Conservation (phyloP, 2,888 invertebrate species). For the Pollenia amentaria region DNA sequence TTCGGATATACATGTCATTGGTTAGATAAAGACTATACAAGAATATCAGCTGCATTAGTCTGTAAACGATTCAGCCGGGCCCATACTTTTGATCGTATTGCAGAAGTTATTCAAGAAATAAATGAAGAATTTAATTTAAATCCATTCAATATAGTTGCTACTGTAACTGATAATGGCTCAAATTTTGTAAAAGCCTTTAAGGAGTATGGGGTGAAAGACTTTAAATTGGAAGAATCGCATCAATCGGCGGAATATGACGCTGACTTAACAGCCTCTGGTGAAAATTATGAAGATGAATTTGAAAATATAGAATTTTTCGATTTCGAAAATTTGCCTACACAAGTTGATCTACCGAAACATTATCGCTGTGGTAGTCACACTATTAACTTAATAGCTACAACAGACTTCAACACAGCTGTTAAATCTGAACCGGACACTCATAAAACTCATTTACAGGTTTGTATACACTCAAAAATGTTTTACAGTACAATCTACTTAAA, state of each 20-base stretch:
- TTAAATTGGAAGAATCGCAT: not conserved
- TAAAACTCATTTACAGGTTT: not conserved
- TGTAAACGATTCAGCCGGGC: too few relatives aligned
- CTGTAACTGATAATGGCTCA: constrained; percentile 14
- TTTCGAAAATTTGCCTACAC: not conserved
- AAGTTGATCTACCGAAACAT: not conserved
- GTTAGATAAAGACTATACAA: too few relatives aligned
- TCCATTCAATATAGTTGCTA: constrained; percentile 5
- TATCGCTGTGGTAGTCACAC: too few relatives aligned
- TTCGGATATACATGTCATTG: too few relatives aligned
- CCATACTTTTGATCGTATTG: not conserved
- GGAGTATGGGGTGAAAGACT: too few relatives aligned
- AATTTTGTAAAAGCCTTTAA: constrained; percentile 21
- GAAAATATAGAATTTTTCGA: not conserved
- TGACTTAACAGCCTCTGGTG: not conserved
- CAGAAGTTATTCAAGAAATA: constrained; percentile 3
- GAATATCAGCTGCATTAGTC: too few relatives aligned
- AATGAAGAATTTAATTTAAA: not conserved
- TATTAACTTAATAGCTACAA: not conserved
- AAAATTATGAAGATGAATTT: not conserved
- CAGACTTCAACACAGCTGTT: not conserved
- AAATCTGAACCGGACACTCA: not conserved
- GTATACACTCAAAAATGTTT: too few relatives aligned
- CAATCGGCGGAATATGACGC: too few relatives aligned
- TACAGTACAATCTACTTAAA: too few relatives aligned